Base-by-base conservation (phyloP, 2,113 vertebrate genomes). In the Anser brachyrhynchus region DNA sequence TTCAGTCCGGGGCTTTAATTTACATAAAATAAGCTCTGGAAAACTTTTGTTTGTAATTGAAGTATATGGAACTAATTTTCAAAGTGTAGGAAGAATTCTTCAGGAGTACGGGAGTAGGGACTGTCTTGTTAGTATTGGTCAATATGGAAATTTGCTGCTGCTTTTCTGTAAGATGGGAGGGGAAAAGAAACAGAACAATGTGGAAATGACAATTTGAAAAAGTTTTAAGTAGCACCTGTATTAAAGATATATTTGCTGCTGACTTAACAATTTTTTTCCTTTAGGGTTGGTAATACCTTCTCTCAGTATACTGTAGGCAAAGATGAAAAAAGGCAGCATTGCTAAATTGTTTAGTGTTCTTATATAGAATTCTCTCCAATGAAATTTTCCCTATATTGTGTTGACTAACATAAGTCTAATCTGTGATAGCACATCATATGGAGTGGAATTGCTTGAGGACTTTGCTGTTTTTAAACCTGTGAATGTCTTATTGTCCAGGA, bases 141-240 rank as follows among this genome's bases (percentile, higher is more conserved):
- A 74, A 76, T 85, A 93, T 91, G 96, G 96, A 94, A 97, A 97
- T 96, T 97, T 98, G 97, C 94, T 97, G 93, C 96, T 97, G 97
- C 97, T 98, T 98, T 98, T 98, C 94, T 4, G n/a, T 87, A 49
- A 75, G 65, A 90, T 18, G 35, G 57, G 49, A 3, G 23, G 79
- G 67, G 66, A 86, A 74, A 74, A 83, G 84, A 75, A 96, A 84
- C 70, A 29, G 78, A 93, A 37, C 61, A 59, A 54, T 74, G 43
- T 57, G 79, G 75, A 90, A 94, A 46, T 44, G 57, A 22, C 52
- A 77, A 86, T 37, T 31, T 46, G 26, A 61, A 65, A 49, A 55
- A 73, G 54, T 79, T 13, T 11, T 43, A 77, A 69, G n/a, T 74
- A 37, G 22, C 14, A 29, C 46, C 41, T 90, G 66, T 66, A 49